A percentile compares a stretch with the other conserved stretches of the same genome.
Conservation (phyloP, 2,113 vertebrate species). For the Dendropsophus ebraccatus region DNA sequence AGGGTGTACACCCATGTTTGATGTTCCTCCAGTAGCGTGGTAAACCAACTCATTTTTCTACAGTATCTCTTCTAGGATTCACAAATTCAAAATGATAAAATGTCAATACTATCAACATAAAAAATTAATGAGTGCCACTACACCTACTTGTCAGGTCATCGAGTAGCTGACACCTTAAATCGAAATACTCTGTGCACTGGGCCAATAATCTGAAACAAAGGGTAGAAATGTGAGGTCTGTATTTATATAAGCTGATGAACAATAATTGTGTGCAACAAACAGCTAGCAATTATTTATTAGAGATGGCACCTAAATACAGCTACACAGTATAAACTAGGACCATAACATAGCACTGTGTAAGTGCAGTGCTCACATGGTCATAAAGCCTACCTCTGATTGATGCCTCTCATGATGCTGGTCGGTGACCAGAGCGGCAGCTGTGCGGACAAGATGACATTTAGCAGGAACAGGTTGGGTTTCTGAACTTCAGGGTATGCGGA, state of each 20-base stretch:
- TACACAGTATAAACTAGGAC: too few species aligned
- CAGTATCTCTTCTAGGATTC: too few species aligned
- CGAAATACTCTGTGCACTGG: conserved; percentile 98
- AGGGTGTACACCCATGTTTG: too few species aligned
- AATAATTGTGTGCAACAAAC: neutral
- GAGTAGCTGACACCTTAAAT: conserved; percentile 92
- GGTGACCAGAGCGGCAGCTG: conserved; percentile 97
- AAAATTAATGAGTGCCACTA: neutral
- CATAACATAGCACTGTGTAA: too few species aligned
- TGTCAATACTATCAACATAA: too few species aligned
- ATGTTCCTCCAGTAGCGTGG: too few species aligned
- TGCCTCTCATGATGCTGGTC: conserved; percentile 96
- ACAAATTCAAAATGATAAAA: too few species aligned
- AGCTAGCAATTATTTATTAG: neutral
- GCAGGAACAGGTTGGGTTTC: conserved; percentile 94
- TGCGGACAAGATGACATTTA: conserved; percentile 88
- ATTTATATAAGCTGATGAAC: neutral
- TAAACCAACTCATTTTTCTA: too few species aligned
- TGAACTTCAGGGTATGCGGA: conserved; percentile 89
- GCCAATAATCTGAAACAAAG: conserved; percentile 84
- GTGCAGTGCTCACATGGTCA: too few species aligned
- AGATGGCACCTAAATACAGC: neutral
- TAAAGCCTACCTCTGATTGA: conserved; percentile 88
- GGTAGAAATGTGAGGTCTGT: neutral
- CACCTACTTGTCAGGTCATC: conserved; percentile 96